Conservation (phyloP, 2,888 invertebrate species). For the Luperina testacea region DNA sequence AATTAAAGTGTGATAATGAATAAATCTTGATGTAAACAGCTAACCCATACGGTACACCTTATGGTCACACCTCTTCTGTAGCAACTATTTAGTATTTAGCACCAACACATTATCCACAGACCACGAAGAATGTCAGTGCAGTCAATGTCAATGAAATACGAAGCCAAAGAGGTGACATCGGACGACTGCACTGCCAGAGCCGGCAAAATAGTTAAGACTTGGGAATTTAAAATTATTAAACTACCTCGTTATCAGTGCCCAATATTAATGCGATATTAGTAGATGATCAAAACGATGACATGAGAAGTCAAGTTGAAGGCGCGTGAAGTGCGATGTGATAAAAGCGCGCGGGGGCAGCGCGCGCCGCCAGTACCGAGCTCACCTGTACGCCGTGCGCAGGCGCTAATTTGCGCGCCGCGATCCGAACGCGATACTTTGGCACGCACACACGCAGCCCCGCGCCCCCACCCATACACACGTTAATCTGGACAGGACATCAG, state of each 20-base stretch:
- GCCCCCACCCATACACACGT: conserved; percentile 71
- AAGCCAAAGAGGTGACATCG: conserved; percentile 3
- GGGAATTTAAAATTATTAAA: background rate
- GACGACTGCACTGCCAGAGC: background rate
- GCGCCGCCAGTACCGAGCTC: conserved; percentile 85
- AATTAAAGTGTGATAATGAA: conserved; percentile 14
- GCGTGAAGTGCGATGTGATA: conserved; percentile 86
- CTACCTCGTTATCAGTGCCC: conserved; percentile 15
- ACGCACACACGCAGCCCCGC: conserved; percentile 72
- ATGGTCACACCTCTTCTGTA: conserved; percentile 26
- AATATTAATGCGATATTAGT: conserved; percentile 45
- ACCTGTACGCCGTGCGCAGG: conserved; percentile 82
- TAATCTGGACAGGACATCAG: conserved; percentile 70
- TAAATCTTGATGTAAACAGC: conserved; percentile 30
- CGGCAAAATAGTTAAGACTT: background rate
- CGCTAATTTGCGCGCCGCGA: conserved; percentile 74
- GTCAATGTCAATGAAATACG: conserved; percentile 14
- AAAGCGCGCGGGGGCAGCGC: conserved; percentile 83
- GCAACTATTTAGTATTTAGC: conserved; percentile 20
- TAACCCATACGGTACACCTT: background rate
- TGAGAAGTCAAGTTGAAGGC: conserved; percentile 87
- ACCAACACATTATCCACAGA: background rate
- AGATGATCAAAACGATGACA: conserved; percentile 64
- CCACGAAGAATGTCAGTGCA: background rate
- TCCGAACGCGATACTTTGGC: conserved; percentile 57